phyloP scores from a whole-genome alignment of 2,113 vertebrate species.

The Passer domesticus region DNA sequence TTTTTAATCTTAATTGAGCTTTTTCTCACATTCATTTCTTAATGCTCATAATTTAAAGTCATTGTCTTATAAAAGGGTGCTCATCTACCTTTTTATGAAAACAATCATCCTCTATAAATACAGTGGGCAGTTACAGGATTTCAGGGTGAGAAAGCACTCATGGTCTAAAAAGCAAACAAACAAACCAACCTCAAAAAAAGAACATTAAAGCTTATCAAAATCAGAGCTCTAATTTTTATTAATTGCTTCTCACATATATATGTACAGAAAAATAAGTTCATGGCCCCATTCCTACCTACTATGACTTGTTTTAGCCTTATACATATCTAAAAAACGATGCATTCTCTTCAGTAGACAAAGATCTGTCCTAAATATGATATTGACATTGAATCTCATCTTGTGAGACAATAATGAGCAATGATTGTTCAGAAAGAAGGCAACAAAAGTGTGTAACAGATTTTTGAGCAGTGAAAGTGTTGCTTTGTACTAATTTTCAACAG shows the following conservation, averaged over 20 bases:
- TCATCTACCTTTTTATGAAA: background rate
- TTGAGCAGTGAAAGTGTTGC: background rate
- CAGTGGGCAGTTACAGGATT: background rate
- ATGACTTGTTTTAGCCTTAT: background rate
- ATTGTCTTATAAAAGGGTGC: background rate
- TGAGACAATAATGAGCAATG: background rate
- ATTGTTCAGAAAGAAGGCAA: background rate
- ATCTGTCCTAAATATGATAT: background rate
- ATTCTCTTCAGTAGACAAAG: background rate
- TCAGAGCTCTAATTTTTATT: background rate
- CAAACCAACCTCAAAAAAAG: background rate
- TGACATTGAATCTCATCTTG: background rate
- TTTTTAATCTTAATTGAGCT: background rate
- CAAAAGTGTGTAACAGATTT: background rate
- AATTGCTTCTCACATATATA: background rate
- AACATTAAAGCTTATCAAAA: background rate
- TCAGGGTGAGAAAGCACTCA: background rate
- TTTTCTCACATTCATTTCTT: background rate
- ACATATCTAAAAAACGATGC: background rate
- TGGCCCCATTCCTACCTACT: background rate
- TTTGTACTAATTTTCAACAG: background rate
- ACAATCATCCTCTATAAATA: background rate
- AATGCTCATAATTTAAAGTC: background rate
- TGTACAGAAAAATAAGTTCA: background rate
- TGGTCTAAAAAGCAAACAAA: background rate